Conservation (phyloP, 53 echinoderm and acorn worm species). For the Temnopleurus reevesii region DNA sequence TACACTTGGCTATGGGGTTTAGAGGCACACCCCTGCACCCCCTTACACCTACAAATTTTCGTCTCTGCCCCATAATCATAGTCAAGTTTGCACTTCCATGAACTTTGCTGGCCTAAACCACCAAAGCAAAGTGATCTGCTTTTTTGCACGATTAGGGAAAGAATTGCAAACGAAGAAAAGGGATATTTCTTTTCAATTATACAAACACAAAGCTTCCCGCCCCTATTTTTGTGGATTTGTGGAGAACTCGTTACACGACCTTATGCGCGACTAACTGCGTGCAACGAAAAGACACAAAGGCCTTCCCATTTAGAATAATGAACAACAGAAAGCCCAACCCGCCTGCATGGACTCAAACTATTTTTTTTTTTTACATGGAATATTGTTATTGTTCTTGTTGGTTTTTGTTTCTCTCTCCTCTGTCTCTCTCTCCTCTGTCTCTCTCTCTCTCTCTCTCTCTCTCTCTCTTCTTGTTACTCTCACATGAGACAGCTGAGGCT, state of each 20-base stretch:
- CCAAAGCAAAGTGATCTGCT: slow-evolving; percentile 24
- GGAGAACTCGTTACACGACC: slow-evolving; percentile 40
- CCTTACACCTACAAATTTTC: not conserved
- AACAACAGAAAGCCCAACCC: slow-evolving; percentile 1
- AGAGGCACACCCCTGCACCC: not conserved
- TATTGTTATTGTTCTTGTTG: no score
- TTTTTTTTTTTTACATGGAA: not conserved
- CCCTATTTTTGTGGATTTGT: not conserved
- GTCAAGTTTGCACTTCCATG: slow-evolving; percentile 23
- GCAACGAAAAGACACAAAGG: slow-evolving; percentile 35
- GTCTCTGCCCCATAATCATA: not conserved
- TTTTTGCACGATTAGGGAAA: not conserved
- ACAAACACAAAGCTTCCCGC: not conserved
- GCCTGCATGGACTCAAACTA: slow-evolving; percentile 5
- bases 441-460: no score
- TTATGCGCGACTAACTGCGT: slow-evolving; percentile 32
- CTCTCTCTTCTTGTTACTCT: not conserved
- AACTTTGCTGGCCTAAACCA: slow-evolving; percentile 20
- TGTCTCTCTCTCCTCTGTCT: no score
- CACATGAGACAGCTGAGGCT: not conserved
- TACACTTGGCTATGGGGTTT: no score
- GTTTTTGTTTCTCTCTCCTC: no score
- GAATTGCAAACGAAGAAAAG: not conserved
- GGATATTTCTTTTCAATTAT: slow-evolving; percentile 21
- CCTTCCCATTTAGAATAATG: not conserved